Evolutionary conservation across 2,797 vertebrate genomes (phyloP), one percentile per base, ranked within the genome.

Genomic region (Falco biarmicus): DNA sequence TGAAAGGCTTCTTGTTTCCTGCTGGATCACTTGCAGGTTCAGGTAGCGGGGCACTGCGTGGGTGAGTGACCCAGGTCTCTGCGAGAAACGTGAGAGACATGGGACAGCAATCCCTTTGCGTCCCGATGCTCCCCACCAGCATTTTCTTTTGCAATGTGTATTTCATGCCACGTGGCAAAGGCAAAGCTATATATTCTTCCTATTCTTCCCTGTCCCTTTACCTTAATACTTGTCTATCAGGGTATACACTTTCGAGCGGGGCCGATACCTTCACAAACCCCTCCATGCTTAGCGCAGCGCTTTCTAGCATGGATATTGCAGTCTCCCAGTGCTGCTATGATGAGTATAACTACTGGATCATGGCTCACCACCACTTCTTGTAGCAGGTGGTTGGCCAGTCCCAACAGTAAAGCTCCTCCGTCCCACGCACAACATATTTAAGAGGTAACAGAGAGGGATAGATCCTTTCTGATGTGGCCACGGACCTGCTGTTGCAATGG

Each of bases 391-490:
- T 6, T 68, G 37, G n/a, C 57, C 1, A 1, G 9, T 9, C 54
- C 70, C 54, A 22, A 77, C 43, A n/a, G 39, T 5, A 51, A 66
- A 84, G 45, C 31, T 89, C 56, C 65, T 80, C 57, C 13, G 4
- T 29, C 48, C 31, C 0, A 0, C 6, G 26, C 9, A 4, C 53
- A 65, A 51, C 0, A 1, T 4, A 51, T 0, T 0, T 1, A 24
- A 76, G 10, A 31, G 37, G 45, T n/a, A 47, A 37, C 22, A 4
- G 48, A 81, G 34, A 60, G 43, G 60, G 43, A 32, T 17, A 57
- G 29, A 74, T 54, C 50, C 57, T 70, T 91, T 41, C 74, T 15
- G 20, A 69, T 6, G 19, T 2, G 1, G 56, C 71, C 54, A 8
- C 5, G 25, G 11, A 60, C 11, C 19, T 39, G 29, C 64, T 53